These are phyloP conservation scores for Hylia prasina DNA, from an alignment of 2,113 vertebrate species.

Conservation along the genomic window DNA sequence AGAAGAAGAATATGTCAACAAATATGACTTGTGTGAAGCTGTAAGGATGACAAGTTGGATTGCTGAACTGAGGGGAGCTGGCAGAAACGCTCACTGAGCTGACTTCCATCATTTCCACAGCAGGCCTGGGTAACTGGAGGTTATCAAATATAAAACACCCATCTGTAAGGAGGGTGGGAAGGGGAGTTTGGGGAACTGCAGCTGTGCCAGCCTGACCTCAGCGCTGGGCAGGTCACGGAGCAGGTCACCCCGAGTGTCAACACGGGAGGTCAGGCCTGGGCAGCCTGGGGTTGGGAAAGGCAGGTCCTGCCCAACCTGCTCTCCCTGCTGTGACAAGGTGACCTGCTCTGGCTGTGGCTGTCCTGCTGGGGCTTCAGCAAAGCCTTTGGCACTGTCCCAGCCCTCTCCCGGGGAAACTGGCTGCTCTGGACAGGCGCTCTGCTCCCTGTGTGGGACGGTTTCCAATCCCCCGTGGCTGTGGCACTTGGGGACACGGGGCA, in stretches of 20 bases:
- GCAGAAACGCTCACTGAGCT: neutral
- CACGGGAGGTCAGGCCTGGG: neutral
- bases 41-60: neutral
- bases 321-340: neutral
- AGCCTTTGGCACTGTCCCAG: neutral
- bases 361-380: neutral
- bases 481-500: neutral
- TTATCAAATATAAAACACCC: neutral
- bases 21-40: neutral
- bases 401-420: neutral
- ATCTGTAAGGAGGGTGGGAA: too few species aligned
- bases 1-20: neutral
- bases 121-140: neutral
- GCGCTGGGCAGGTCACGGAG: neutral
- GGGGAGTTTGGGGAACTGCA: neutral
- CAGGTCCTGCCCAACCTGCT: neutral
- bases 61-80: neutral
- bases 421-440: neutral
- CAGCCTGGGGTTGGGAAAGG: neutral
- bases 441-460: too few species aligned
- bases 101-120: neutral
- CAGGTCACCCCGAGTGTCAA: neutral
- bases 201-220: neutral
- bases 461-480: neutral
- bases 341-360: neutral